Evolutionary conservation across 2,113 vertebrate species (phyloP).

Genomic region (Scytalopus superciliaris): DNA sequence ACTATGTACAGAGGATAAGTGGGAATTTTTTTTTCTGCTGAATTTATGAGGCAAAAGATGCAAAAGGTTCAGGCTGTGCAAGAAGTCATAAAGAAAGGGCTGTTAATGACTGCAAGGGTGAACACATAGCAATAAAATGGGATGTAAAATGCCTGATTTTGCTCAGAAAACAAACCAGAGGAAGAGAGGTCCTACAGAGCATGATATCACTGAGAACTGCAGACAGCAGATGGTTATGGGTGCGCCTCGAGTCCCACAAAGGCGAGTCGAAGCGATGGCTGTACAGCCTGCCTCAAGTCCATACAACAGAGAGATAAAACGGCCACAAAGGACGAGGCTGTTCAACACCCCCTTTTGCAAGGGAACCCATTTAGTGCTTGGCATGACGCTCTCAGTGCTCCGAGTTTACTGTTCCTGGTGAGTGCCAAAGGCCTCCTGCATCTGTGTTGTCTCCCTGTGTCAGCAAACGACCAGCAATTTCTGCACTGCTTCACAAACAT

Average conservation of each 20-base stretch:
- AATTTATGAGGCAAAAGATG: background rate
- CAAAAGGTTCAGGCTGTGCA: background rate
- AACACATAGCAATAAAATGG: background rate
- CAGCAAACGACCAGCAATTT: background rate
- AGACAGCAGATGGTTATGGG: constrained; percentile 14
- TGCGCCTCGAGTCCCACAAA: background rate
- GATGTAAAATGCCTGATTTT: background rate
- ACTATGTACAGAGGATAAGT: background rate
- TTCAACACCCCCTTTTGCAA: background rate
- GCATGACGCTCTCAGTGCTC: background rate
- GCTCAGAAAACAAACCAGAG: background rate
- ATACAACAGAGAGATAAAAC: background rate
- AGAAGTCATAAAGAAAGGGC: background rate
- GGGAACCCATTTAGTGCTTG: background rate
- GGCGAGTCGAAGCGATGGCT: background rate
- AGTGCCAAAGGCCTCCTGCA: background rate
- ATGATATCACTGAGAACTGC: accelerated
- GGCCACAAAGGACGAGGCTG: background rate
- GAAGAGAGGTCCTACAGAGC: background rate
- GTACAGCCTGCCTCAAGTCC: background rate
- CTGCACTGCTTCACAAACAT: background rate
- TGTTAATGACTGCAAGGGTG: background rate
- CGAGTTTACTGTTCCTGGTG: background rate
- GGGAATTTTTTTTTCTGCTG: background rate
- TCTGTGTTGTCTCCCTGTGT: background rate